Conservation (phyloP, 2,113 vertebrate species). For the Bolborhynchus lineola region DNA sequence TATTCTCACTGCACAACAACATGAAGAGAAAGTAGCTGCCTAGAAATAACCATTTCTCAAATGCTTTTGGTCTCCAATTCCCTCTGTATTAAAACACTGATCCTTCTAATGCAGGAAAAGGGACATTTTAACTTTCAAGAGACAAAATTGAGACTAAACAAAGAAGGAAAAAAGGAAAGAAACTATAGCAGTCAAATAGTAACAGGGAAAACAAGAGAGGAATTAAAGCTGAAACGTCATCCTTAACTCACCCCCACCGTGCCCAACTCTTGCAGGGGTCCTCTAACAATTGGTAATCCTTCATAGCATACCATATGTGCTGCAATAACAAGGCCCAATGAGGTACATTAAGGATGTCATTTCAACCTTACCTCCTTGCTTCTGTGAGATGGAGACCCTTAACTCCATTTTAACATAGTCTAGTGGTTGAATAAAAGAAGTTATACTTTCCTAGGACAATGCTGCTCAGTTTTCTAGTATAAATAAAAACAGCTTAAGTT, state of each 20-base stretch:
- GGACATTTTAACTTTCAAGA: background rate
- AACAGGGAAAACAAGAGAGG: constrained; percentile 37
- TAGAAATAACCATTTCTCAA: constrained; percentile 21
- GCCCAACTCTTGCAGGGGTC: constrained; percentile 56
- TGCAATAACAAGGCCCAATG: constrained; percentile 55
- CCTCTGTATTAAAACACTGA: background rate
- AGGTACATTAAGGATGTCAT: constrained; percentile 58
- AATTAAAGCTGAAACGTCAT: constrained; percentile 65
- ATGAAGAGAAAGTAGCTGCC: constrained; percentile 30
- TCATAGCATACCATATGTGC: constrained; percentile 57
- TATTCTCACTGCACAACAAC: constrained; percentile 35
- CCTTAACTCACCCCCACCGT: constrained; percentile 62
- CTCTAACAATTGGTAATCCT: constrained; percentile 69
- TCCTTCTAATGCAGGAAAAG: background rate
- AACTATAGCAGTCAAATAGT: background rate
- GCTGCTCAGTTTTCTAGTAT: constrained; percentile 81
- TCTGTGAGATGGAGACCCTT: constrained; percentile 42
- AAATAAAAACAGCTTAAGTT: constrained; percentile 82
- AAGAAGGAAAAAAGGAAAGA: background rate
- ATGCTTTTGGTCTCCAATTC: background rate
- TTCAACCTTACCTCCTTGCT: constrained; percentile 54
- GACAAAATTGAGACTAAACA: background rate
- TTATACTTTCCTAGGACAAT: constrained; percentile 69
- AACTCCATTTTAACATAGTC: constrained; percentile 61
- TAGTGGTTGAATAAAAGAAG: constrained; percentile 42